phyloP scores from a whole-genome alignment of 2,797 vertebrate genomes.

The Vireo griseus region DNA sequence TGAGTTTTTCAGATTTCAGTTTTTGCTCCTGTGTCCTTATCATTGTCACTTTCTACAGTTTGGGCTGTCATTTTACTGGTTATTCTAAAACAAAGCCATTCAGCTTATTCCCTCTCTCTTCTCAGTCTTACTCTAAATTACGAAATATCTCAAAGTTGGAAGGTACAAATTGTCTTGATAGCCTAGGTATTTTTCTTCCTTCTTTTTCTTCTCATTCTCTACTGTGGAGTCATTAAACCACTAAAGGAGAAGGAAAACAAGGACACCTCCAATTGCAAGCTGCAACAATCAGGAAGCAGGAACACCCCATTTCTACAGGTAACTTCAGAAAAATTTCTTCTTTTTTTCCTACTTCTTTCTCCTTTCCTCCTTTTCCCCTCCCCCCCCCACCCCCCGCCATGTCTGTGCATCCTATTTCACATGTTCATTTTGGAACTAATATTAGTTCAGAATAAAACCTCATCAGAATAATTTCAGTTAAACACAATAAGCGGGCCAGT shows the following conservation, averaged over 20 bases:
- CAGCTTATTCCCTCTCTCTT: not conserved
- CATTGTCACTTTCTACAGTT: not conserved
- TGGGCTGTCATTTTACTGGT: not conserved
- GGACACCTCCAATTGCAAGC: not conserved
- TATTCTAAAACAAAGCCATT: not conserved
- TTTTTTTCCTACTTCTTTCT: not conserved
- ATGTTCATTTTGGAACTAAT: not conserved
- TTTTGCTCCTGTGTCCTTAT: not conserved
- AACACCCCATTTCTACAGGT: not conserved
- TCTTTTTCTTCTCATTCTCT: not conserved
- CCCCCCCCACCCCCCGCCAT: fast-evolving
- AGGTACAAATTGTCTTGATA: not conserved
- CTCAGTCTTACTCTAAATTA: not conserved
- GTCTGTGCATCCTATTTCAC: not conserved
- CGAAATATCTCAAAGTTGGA: not conserved
- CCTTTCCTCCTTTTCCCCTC: fast-evolving
- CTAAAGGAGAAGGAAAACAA: not conserved
- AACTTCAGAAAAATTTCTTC: not conserved
- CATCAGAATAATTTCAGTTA: not conserved
- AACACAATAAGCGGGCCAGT: not conserved
- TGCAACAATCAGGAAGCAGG: not conserved
- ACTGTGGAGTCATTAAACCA: not conserved
- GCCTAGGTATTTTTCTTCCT: not conserved
- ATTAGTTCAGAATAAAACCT: not conserved
- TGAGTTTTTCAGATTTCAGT: not conserved